Percentiles rank a stretch among this genome's conserved stretches.
Conservation (phyloP, 2,888 invertebrate genomes). For the Pogonocherus hispidulus region DNA sequence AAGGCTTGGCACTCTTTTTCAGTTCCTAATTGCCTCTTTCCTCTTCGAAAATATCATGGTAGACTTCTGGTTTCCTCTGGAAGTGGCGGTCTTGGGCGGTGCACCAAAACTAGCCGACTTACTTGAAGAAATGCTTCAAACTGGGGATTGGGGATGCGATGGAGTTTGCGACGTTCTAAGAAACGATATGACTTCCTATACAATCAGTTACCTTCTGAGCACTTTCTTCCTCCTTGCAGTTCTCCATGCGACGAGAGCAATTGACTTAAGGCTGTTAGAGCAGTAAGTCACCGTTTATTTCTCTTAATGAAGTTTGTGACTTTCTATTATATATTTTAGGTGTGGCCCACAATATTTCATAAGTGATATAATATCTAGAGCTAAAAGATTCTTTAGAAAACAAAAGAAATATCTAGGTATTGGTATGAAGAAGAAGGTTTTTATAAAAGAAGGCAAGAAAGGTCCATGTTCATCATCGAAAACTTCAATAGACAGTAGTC, state of each 20-base stretch:
- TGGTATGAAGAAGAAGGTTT: slow-evolving; percentile 41
- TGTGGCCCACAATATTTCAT: slow-evolving; percentile 34
- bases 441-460: slow-evolving; percentile 38
- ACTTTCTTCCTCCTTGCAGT: slow-evolving; percentile 55
- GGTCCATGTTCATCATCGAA: background rate
- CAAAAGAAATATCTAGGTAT: slow-evolving; percentile 39
- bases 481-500: background rate
- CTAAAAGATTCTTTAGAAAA: slow-evolving; percentile 38
- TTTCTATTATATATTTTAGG: no score
- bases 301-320: background rate
- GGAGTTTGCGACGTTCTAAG: slow-evolving; percentile 52
- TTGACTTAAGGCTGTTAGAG: slow-evolving; percentile 53
- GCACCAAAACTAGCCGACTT: slow-evolving; percentile 53
- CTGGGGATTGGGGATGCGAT: slow-evolving; percentile 49
- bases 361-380: slow-evolving; percentile 29
- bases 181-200: slow-evolving; percentile 49
- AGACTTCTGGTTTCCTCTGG: slow-evolving; percentile 66
- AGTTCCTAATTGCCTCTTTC: slow-evolving; percentile 60
- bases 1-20: slow-evolving; percentile 39
- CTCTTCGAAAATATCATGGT: slow-evolving; percentile 62
- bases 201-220: slow-evolving; percentile 60
- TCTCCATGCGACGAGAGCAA: slow-evolving; percentile 55
- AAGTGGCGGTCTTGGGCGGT: slow-evolving; percentile 52
- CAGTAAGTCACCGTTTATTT: slow-evolving; percentile 15
- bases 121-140: slow-evolving; percentile 51